These are phyloP conservation scores for Chaetodon trifasciatus DNA, from an alignment of 2,797 vertebrate genomes.

Conservation along the genomic window DNA sequence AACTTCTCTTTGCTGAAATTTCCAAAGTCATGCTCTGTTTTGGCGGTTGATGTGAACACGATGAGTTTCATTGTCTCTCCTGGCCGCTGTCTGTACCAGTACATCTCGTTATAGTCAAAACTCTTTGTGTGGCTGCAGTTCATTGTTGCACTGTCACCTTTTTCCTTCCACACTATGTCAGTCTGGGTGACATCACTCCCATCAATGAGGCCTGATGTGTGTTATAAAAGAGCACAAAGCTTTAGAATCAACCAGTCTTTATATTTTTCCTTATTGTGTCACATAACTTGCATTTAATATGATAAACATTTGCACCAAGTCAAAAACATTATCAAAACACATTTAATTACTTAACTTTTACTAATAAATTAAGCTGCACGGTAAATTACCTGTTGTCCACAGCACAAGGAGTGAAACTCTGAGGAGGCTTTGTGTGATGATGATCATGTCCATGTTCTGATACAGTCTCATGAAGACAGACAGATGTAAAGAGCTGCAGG, in stretches of 20 bases:
- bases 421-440: not conserved
- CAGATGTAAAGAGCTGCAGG: not conserved
- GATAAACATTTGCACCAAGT: not conserved
- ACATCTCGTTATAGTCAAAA: not conserved
- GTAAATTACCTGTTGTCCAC: conserved; percentile 18
- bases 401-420: not conserved
- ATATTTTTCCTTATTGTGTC: not conserved
- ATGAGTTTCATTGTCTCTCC: not conserved
- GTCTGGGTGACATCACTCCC: conserved; percentile 20
- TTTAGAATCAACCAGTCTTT: not conserved
- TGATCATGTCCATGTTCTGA: not conserved
- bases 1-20: too few relatives aligned
- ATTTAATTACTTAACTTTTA: not conserved
- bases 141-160: not conserved
- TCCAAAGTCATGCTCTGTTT: not conserved
- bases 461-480: not conserved
- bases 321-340: not conserved
- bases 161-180: not conserved
- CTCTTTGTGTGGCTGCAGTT: conserved; percentile 35
- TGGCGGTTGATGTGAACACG: not conserved
- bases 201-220: conserved; percentile 29
- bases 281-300: not conserved
- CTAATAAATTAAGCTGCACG: too few relatives aligned
- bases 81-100: conserved; percentile 60
- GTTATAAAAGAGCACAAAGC: not conserved